phyloP scores from a whole-genome alignment of 2,797 vertebrate species.

The Sphaeramia orbicularis region DNA sequence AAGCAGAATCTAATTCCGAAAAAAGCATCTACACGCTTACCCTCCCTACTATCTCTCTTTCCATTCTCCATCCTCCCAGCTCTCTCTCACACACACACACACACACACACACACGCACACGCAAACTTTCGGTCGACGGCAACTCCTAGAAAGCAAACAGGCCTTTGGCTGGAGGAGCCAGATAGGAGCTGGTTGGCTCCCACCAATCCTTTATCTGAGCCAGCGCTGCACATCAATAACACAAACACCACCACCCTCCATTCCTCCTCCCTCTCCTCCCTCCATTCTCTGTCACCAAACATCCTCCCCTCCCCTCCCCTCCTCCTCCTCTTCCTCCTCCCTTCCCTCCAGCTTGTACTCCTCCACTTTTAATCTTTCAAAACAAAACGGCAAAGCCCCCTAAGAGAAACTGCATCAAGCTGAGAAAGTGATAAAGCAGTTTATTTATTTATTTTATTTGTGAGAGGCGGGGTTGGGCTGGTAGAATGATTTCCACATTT shows the following conservation, averaged over 20 bases:
- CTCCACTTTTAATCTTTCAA: constrained; percentile 83
- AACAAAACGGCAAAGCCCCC: constrained; percentile 78
- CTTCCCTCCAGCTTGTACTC: constrained; percentile 66
- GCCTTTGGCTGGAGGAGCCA: constrained; percentile 81
- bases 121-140: constrained; percentile 52
- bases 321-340: constrained; percentile 36
- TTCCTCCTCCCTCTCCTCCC: constrained; percentile 49
- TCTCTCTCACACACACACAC: constrained; percentile 49
- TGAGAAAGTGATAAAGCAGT: constrained; percentile 75
- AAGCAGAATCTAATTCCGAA: constrained; percentile 81
- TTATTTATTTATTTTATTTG: constrained; percentile 37
- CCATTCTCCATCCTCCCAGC: constrained; percentile 56
- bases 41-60: constrained; percentile 62
- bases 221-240: constrained; percentile 85
- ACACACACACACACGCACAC: constrained; percentile 50
- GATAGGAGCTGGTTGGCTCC: constrained; percentile 83
- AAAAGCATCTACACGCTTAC: constrained; percentile 75
- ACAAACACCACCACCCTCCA: constrained; percentile 59
- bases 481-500: constrained; percentile 64
- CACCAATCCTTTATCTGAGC: constrained; percentile 84
- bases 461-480: constrained; percentile 18
- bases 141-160: constrained; percentile 81
- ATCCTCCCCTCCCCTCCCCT: constrained; percentile 35
- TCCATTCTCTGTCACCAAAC: constrained; percentile 72
- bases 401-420: constrained; percentile 77